Evolutionary conservation across 2,888 invertebrate genomes (phyloP).

Genomic region (Nasonovia ribisnigri): DNA sequence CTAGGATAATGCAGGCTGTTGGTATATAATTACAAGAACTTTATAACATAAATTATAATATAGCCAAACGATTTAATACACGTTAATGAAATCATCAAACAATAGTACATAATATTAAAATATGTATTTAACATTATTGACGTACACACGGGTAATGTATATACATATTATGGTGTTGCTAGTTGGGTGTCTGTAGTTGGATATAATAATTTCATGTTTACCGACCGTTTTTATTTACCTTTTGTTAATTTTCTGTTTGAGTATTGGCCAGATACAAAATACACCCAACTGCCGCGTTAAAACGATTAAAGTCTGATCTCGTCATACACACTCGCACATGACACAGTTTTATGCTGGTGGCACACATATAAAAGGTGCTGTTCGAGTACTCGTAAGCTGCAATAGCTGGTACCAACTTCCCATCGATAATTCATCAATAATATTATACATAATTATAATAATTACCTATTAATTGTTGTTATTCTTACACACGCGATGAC

Average conservation of each 20-base stretch:
- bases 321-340: not conserved
- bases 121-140: not conserved
- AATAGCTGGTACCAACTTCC: not conserved
- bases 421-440: not conserved
- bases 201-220: not conserved
- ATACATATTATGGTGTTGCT: not conserved
- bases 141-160: not conserved
- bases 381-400: not conserved
- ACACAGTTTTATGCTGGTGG: not conserved
- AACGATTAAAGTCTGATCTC: not conserved
- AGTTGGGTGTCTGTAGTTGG: not conserved
- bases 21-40: not conserved
- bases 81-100: not conserved
- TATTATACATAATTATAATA: not conserved
- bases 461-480: not conserved
- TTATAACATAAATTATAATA: not conserved
- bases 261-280: not conserved
- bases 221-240: not conserved
- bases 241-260: not conserved
- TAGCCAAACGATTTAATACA: not conserved
- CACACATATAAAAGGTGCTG: not conserved
- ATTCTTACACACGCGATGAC: not conserved
- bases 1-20: not conserved
- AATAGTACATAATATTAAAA: not conserved
- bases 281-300: not conserved